Conservation (phyloP, 1,140 invertebrate species). For the Bathynomus jamesi region DNA sequence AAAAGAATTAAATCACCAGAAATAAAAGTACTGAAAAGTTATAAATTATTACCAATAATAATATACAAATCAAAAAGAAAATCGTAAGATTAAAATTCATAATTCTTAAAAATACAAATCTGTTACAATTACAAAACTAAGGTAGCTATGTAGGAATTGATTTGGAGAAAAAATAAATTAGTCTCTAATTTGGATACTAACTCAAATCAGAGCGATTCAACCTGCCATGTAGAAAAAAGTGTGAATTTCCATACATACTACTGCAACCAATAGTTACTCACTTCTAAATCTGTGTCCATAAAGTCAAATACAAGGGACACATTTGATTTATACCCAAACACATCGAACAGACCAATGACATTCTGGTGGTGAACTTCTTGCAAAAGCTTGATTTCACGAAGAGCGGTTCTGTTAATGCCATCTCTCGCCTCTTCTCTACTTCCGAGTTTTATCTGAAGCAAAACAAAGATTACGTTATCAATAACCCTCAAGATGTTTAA, state of each 20-base stretch:
- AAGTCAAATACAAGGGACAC: constrained; percentile 99
- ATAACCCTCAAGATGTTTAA: neutral
- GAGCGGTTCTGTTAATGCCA: constrained; percentile 95
- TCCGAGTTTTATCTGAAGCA: constrained; percentile 78
- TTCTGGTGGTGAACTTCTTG: constrained; percentile 94
- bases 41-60: too few relatives aligned
- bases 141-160: too few relatives aligned
- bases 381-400: constrained; percentile 95
- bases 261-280: too few relatives aligned
- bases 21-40: neutral
- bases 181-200: too few relatives aligned
- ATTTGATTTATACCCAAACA: constrained; percentile 96
- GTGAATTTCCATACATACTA: too few relatives aligned
- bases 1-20: constrained; percentile 34
- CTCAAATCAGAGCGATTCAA: too few relatives aligned
- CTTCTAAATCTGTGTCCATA: constrained; percentile 97
- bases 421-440: constrained; percentile 87
- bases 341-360: constrained; percentile 88
- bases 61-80: too few relatives aligned
- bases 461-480: neutral
- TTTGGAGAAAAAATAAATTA: too few relatives aligned
- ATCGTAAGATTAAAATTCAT: too few relatives aligned
- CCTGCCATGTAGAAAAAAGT: too few relatives aligned
- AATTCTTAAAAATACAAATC: too few relatives aligned
- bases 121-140: too few relatives aligned